These are phyloP conservation scores for Platichthys flesus DNA, from an alignment of 2,113 vertebrate genomes.

Conservation along the genomic window DNA sequence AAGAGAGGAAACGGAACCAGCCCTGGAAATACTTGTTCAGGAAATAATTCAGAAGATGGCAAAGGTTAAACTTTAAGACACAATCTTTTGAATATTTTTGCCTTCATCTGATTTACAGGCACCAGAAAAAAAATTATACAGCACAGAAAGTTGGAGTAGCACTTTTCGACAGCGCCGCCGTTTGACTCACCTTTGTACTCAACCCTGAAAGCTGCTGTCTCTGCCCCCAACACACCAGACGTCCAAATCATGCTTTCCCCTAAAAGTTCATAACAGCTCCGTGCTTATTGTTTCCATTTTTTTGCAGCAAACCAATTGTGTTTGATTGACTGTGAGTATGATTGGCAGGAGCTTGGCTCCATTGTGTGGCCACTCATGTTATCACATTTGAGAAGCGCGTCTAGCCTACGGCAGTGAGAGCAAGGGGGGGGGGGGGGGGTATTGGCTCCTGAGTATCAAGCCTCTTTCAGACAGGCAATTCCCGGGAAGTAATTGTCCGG, in stretches of 20 bases:
- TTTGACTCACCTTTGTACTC: conserved; percentile 52
- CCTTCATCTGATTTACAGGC: conserved; percentile 34
- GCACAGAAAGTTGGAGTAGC: conserved; percentile 1
- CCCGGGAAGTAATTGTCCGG: conserved; percentile 74
- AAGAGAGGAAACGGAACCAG: conserved; percentile 26
- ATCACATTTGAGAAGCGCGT: conserved; percentile 63
- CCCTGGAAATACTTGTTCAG: conserved; percentile 23
- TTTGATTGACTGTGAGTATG: conserved; percentile 75
- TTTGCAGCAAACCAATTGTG: conserved; percentile 53
- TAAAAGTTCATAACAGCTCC: conserved; percentile 66
- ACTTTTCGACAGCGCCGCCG: conserved; percentile 40
- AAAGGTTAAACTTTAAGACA: conserved; percentile 61
- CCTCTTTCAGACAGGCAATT: conserved; percentile 70
- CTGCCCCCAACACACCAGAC: conserved; percentile 57
- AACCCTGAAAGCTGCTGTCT: conserved; percentile 55
- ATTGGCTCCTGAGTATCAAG: conserved; percentile 71
- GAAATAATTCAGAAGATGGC: conserved; percentile 53
- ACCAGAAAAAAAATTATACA: conserved; percentile 33
- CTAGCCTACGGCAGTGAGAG: conserved; percentile 64
- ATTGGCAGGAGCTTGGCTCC: conserved; percentile 73
- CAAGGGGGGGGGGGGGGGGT: conserved; percentile 49
- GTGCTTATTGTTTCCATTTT: conserved; percentile 61
- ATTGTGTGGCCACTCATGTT: conserved; percentile 74
- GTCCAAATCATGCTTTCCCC: conserved; percentile 63
- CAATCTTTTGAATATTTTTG: conserved; percentile 14